Conservation (phyloP, 2,113 vertebrate species). For the Steatornis caripensis region DNA sequence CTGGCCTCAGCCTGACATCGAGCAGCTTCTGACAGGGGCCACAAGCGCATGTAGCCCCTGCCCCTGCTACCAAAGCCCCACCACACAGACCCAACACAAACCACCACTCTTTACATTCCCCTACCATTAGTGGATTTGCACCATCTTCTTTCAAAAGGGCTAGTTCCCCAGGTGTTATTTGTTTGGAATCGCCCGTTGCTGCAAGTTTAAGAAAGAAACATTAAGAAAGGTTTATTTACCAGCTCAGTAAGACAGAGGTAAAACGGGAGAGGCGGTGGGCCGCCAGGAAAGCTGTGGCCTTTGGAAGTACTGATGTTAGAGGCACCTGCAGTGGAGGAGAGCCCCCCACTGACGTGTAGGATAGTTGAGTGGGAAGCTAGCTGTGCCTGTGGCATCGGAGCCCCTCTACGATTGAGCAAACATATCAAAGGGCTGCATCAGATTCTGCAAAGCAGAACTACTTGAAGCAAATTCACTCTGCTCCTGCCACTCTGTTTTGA, state of each 20-base stretch:
- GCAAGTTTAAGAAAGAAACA: not conserved
- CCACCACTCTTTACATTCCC: not conserved
- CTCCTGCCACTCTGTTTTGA: constrained; percentile 32
- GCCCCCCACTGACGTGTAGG: not conserved
- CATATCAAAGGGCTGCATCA: not conserved
- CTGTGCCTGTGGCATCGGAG: not conserved
- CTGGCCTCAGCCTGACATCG: too few species aligned
- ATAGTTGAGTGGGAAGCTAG: not conserved
- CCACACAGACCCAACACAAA: too few species aligned
- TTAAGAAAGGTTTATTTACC: not conserved
- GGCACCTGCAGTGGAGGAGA: not conserved
- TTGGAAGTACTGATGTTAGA: not conserved
- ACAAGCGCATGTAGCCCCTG: too few species aligned
- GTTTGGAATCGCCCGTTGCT: not conserved
- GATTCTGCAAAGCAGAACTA: not conserved
- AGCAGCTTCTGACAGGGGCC: too few species aligned
- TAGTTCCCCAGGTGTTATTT: not conserved
- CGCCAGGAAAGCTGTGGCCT: not conserved
- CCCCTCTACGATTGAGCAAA: not conserved
- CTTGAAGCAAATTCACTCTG: not conserved
- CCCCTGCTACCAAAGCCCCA: too few species aligned
- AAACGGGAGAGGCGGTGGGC: not conserved
- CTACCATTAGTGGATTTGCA: not conserved
- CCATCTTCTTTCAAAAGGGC: not conserved
- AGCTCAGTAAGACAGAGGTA: not conserved